Conservation (phyloP, 2,113 vertebrate species). For the Dryoscopus gambensis region DNA sequence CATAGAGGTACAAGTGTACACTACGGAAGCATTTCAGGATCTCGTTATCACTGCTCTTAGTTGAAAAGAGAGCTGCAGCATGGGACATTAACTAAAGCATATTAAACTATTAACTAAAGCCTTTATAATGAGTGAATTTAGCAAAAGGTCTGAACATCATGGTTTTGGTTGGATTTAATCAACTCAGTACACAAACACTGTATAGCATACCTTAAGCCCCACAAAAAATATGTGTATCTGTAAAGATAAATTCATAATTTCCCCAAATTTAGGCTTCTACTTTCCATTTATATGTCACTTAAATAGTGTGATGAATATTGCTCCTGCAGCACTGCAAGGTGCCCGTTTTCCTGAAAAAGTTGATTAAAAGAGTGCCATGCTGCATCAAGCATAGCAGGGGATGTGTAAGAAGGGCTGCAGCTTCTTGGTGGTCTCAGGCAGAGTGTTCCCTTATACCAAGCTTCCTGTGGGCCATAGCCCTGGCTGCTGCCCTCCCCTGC, state of each 20-base stretch:
- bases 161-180: neutral
- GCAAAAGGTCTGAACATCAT: neutral
- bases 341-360: neutral
- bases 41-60: neutral
- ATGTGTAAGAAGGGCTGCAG: neutral
- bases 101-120: neutral
- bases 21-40: neutral
- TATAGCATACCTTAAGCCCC: neutral
- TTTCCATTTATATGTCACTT: neutral
- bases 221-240: neutral
- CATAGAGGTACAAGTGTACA: neutral
- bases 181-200: neutral
- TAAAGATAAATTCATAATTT: neutral
- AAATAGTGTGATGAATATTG: neutral
- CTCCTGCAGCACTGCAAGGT: neutral
- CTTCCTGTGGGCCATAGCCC: neutral
- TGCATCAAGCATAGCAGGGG: neutral
- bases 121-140: neutral
- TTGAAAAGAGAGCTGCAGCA: neutral
- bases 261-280: neutral
- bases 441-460: too few species aligned
- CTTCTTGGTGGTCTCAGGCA: neutral
- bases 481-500: neutral
- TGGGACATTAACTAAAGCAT: neutral
- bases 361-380: neutral